These are phyloP conservation scores for Myopa testacea DNA, from an alignment of 2,888 invertebrate species.

Conservation along the genomic window DNA sequence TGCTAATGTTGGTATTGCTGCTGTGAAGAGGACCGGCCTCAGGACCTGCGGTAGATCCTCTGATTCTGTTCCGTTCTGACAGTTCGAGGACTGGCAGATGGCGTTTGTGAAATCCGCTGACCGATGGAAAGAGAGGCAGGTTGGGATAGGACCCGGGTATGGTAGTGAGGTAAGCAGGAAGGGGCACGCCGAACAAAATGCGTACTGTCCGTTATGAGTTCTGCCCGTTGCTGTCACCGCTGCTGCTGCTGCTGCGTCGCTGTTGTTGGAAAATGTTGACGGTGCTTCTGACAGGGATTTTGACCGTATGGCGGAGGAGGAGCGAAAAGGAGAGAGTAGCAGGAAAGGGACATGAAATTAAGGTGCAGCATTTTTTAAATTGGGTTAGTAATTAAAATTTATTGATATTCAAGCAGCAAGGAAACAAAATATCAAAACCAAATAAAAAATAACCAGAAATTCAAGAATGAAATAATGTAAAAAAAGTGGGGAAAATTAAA, in stretches of 20 bases:
- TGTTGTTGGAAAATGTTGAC: no score
- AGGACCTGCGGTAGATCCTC: no score
- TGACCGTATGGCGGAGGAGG: not conserved
- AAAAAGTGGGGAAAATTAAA: not conserved
- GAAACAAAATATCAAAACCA: not conserved
- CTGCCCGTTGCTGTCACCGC: no score
- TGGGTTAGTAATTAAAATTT: conserved; percentile 42
- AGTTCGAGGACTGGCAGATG: not conserved
- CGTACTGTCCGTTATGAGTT: not conserved
- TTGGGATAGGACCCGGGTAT: not conserved
- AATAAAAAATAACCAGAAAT: not conserved
- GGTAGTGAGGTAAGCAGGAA: not conserved
- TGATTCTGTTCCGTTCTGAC: not conserved
- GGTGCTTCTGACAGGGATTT: not conserved
- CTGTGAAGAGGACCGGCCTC: not conserved
- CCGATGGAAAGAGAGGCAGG: not conserved
- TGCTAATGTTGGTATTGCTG: not conserved
- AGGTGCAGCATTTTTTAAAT: conserved; percentile 26
- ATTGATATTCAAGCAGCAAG: conserved; percentile 27
- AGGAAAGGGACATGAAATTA: not conserved
- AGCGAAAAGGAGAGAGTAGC: not conserved
- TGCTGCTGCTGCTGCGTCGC: not conserved
- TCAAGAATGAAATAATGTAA: conserved; percentile 7
- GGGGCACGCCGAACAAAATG: not conserved
- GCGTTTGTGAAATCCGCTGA: not conserved